phyloP scores from a whole-genome alignment of 2,113 vertebrate genomes.

The Campylomormyrus tamandua region DNA sequence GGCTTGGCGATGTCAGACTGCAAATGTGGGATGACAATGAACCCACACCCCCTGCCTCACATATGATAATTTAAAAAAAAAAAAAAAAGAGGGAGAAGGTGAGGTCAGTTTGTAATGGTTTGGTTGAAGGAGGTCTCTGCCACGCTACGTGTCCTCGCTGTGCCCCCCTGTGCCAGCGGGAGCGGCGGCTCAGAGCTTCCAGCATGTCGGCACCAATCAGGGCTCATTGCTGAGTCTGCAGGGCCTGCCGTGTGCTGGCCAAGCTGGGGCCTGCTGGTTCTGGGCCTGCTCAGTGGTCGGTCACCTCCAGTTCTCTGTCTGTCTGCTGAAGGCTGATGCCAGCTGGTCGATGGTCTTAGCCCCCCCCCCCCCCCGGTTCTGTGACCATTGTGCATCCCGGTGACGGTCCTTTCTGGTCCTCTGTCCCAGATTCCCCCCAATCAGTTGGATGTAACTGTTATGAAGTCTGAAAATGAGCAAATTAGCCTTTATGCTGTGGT shows the following conservation, averaged over 20 bases:
- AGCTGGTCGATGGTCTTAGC: background rate
- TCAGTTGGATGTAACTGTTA: background rate
- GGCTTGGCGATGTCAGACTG: background rate
- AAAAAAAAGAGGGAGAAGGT: background rate
- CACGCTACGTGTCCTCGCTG: background rate
- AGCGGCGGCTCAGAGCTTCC: background rate
- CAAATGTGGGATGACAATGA: background rate
- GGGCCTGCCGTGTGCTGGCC: background rate
- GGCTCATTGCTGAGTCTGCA: background rate
- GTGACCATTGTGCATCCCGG: background rate
- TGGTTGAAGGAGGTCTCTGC: background rate
- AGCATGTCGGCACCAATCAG: slow-evolving; percentile 2
- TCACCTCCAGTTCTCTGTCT: background rate
- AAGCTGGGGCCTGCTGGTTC: background rate
- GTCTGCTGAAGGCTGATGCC: background rate
- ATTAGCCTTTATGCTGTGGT: background rate
- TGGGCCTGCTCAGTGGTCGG: background rate
- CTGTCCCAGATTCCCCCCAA: background rate
- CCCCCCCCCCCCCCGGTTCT: background rate
- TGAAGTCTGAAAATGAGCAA: background rate
- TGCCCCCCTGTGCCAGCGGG: background rate
- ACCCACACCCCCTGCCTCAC: background rate
- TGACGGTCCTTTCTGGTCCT: background rate
- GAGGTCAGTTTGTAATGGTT: background rate
- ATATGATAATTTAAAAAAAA: background rate